Base-by-base conservation (phyloP, 1,140 invertebrate genomes). In the Drosophila littoralis region DNA sequence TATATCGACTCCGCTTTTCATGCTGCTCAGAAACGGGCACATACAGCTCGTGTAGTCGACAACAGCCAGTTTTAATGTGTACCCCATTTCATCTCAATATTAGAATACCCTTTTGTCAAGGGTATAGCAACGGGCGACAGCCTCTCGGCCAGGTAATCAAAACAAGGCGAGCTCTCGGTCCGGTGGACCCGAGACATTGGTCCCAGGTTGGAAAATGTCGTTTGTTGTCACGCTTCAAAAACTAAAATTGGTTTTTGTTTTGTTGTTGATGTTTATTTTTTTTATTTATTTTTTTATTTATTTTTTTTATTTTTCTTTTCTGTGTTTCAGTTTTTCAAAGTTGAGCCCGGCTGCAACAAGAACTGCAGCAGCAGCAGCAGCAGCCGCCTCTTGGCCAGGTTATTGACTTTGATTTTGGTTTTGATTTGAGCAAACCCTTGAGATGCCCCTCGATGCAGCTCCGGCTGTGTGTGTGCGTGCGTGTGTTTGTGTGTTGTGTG, bases 171-270 rank as follows among this genome's bases (percentile, higher is more conserved):
- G 17, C 57, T 68, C 33, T 52, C 15, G 13, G 35, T 13, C 43
- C 35, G 51, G 2, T 13, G 51, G 60, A 48, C 28, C 40, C 50
- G 22, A 51, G 48, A 45, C 13, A 28, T n/a, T 61, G 9, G 33
- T 60, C 40, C 35, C 43, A 66, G 50, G 52, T 63, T 73, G 67
- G 45, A 59, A 75, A 61, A 61, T 72, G 83, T 88, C 84, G 78
- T 86, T 82, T 86, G 73, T 79, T 89, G 83, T 88, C 83, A 88
- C 83, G 83, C 83, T 88, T 83, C 76, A 67, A 83, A 59, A 83
- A 61, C 51, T 64, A 43, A 81, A 88, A 88, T 83, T 88, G 83
- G 68, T 80, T 88, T 80, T 59, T 65, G 65, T 68, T 72, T 51
- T 51, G n/a, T 59, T 59, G 28, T 45, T 45, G 57, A 32, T 51